phyloP scores from a whole-genome alignment of 2,888 invertebrate species.

The Eilema sororculum region DNA sequence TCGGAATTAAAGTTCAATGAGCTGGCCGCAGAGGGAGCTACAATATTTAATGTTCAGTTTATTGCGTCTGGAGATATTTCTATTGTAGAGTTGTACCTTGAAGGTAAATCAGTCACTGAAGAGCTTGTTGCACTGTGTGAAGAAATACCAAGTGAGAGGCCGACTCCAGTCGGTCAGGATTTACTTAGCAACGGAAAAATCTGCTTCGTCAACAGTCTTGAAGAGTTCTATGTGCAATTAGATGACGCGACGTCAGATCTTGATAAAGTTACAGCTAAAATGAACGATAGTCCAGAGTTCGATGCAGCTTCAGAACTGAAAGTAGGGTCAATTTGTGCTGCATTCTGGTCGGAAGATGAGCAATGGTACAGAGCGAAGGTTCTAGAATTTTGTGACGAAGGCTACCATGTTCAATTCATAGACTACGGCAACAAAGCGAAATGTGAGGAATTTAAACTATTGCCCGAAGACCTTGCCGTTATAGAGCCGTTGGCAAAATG shows the following conservation, averaged over 20 bases:
- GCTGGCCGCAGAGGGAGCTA: slow-evolving; percentile 90
- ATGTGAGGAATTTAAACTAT: slow-evolving; percentile 86
- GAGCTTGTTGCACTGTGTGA: slow-evolving; percentile 86
- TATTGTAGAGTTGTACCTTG: slow-evolving; percentile 87
- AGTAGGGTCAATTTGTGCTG: slow-evolving; percentile 89
- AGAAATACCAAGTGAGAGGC: slow-evolving; percentile 73
- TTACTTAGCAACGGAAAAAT: slow-evolving; percentile 87
- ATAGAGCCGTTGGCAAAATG: slow-evolving; percentile 89
- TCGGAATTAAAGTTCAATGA: slow-evolving; percentile 90
- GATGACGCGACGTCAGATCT: slow-evolving; percentile 86
- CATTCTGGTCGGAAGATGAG: slow-evolving; percentile 89
- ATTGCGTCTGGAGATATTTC: slow-evolving; percentile 89
- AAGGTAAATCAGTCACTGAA: slow-evolving; percentile 89
- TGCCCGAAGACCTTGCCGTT: slow-evolving; percentile 87
- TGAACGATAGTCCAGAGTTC: slow-evolving; percentile 84
- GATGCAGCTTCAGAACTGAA: slow-evolving; percentile 82
- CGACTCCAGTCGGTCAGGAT: slow-evolving; percentile 77
- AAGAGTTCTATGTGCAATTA: slow-evolving; percentile 92
- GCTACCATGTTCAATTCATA: slow-evolving; percentile 88
- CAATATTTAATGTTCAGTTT: slow-evolving; percentile 90
- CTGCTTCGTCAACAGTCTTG: slow-evolving; percentile 89
- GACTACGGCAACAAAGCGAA: slow-evolving; percentile 91
- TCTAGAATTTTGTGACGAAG: slow-evolving; percentile 85
- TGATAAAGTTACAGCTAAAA: slow-evolving; percentile 88
- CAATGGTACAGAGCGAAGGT: slow-evolving; percentile 90